These are phyloP conservation scores for Butorides virescens DNA, from an alignment of 2,113 vertebrate genomes.

Conservation along the genomic window DNA sequence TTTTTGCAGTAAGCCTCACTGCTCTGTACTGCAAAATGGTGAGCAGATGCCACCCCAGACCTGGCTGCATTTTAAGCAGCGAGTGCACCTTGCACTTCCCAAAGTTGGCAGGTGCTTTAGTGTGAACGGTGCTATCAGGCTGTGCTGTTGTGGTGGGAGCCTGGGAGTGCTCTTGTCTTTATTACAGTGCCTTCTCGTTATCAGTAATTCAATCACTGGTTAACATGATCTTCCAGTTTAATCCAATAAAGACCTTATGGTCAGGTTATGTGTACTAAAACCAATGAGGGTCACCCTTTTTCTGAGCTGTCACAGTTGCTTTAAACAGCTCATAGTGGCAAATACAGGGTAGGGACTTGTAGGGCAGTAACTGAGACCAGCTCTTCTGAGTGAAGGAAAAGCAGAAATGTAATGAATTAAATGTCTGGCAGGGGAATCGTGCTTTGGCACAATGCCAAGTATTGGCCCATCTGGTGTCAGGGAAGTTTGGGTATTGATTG, in stretches of 20 bases:
- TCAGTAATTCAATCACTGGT: conserved; percentile 54
- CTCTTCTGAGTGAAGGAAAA: not conserved
- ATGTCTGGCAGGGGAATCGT: not conserved
- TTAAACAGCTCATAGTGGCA: not conserved
- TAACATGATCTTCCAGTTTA: conserved; percentile 57
- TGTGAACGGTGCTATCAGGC: not conserved
- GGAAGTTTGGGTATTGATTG: not conserved
- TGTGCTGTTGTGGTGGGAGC: not conserved
- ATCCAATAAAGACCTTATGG: conserved; percentile 64
- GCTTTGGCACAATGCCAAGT: not conserved
- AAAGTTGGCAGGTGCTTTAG: not conserved
- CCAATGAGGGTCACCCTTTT: not conserved
- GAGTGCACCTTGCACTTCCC: not conserved
- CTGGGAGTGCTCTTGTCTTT: not conserved
- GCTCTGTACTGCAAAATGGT: not conserved
- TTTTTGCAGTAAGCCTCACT: not conserved
- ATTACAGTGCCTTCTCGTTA: conserved; percentile 28
- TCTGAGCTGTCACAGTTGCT: not conserved
- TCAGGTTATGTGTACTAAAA: conserved; percentile 30
- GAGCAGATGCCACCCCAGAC: not conserved
- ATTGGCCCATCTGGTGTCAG: not conserved
- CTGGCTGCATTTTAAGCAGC: not conserved
- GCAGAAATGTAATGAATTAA: conserved; percentile 11
- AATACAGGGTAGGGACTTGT: not conserved
- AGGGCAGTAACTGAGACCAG: not conserved